A percentile compares a stretch with the other conserved stretches of the same genome.
These are phyloP conservation scores for Macrophya annulata DNA, from an alignment of 2,888 invertebrate species.

Conservation along the genomic window DNA sequence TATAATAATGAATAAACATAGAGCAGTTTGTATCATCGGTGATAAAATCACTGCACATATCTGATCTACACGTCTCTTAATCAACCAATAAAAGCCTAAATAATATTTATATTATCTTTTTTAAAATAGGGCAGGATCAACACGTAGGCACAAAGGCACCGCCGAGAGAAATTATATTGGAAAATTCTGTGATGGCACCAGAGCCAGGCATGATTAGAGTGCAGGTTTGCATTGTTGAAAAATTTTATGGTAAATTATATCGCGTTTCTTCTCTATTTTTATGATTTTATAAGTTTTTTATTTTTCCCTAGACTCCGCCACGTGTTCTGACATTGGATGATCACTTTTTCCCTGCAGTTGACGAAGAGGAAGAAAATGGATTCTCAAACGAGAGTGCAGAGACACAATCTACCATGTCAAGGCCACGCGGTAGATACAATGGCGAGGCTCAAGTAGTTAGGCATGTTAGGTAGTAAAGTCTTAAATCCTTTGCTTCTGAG, in stretches of 20 bases:
- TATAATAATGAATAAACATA: background rate
- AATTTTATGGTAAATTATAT: background rate
- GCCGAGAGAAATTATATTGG: conserved; percentile 92
- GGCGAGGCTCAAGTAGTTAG: conserved; percentile 72
- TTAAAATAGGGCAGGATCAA: conserved; percentile 82
- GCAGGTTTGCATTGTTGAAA: conserved; percentile 72
- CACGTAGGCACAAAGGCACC: conserved; percentile 88
- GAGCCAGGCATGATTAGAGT: conserved; percentile 90
- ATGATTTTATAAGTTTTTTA: conserved; percentile 54
- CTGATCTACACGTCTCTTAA: background rate
- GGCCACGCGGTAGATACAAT: conserved; percentile 64
- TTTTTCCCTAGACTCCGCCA: conserved; percentile 89
- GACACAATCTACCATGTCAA: conserved; percentile 64
- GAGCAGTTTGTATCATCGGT: background rate
- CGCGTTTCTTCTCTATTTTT: background rate
- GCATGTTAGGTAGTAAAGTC: conserved; percentile 70
- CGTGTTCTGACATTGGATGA: conserved; percentile 92
- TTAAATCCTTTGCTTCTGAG: background rate
- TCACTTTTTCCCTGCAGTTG: conserved; percentile 88
- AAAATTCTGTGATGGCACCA: conserved; percentile 89
- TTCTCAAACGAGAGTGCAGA: conserved; percentile 66
- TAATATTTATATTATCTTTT: conserved; percentile 46
- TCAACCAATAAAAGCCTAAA: background rate
- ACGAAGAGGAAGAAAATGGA: conserved; percentile 80
- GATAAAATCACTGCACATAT: background rate